Percentiles rank a stretch among this genome's conserved stretches.
Evolutionary conservation across 2,113 vertebrate species (phyloP).

Genomic region (Acrocephalus arundinaceus): DNA sequence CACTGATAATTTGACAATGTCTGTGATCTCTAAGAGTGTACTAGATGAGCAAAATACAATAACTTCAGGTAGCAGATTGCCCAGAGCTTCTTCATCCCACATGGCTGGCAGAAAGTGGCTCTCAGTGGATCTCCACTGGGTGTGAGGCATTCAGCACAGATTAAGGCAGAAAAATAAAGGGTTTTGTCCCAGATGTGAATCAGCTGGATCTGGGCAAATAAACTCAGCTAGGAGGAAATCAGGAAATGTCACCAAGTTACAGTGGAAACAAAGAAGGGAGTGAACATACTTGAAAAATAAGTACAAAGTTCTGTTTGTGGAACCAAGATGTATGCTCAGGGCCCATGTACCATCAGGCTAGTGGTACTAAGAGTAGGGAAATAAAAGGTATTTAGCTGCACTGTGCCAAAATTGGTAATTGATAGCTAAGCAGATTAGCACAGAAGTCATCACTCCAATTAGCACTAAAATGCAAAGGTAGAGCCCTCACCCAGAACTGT

Average conservation of each 20-base stretch:
- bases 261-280: background rate
- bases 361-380: background rate
- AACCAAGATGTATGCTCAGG: background rate
- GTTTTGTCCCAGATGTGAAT: background rate
- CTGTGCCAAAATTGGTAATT: background rate
- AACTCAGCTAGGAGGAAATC: background rate
- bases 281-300: background rate
- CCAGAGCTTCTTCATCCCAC: background rate
- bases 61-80: background rate
- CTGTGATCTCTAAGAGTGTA: background rate
- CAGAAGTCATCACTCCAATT: background rate
- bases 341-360: no score
- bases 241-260: background rate
- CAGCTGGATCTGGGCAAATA: background rate
- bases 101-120: accelerated
- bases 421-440: background rate
- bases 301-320: background rate
- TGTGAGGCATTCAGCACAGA: background rate
- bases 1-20: background rate
- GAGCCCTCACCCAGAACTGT: background rate
- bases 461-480: background rate
- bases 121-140: background rate
- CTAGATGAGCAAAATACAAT: background rate
- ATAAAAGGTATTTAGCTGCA: background rate
- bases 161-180: background rate